Base-by-base conservation (phyloP, 1,140 invertebrate species). In the Hypsibius dujardini region DNA sequence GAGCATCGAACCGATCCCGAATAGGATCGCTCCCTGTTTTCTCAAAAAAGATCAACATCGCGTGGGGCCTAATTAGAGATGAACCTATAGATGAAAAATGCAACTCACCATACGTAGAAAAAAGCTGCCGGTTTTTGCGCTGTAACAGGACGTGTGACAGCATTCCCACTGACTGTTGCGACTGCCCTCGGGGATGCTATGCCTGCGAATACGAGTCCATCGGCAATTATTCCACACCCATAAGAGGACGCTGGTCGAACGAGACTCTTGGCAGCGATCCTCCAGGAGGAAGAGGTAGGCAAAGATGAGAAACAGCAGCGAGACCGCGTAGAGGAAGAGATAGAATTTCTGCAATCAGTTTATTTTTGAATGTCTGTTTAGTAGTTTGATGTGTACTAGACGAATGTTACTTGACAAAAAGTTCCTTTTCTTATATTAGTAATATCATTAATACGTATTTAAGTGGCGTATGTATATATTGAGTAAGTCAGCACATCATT, bases 1-100 rank as follows among this genome's bases (percentile, higher is more conserved):
- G 72, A 95, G 92, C 90, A 92, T 91, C 70, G 88, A 90, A 3
- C 92, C 92, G 74, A 94, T 92, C 3, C 92, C 91, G 78, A 95
- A 95, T 42, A 67, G 7, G 12, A 67, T 12, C 42, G 62, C 62
- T 42, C 62, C 62, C 62, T 67, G 28, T 28, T 28, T 28, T 28
- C 28, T 28, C 28, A 28, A 28, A 28, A 28, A 56, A 56, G 7
- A 56, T 12, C 7, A 56, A 56, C 50, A 56, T n/a, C 7, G 50
- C 7, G 7, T 56, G 50, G 7, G 50, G 50, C 7, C 50, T 7
- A 56, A 56, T 56, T 56, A 12, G 50, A 12, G 50, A 7, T 12
- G n/a, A 56, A 56, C 7, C 7, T 56, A 56, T 56, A 12, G 7
- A 12, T 56, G 50, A 56, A 56, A 56, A 7, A 7, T 56, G 7